A percentile compares a stretch with the other conserved stretches of the same genome.
These are phyloP conservation scores for Morone chrysops DNA, from an alignment of 2,113 vertebrate genomes.

Conservation along the genomic window DNA sequence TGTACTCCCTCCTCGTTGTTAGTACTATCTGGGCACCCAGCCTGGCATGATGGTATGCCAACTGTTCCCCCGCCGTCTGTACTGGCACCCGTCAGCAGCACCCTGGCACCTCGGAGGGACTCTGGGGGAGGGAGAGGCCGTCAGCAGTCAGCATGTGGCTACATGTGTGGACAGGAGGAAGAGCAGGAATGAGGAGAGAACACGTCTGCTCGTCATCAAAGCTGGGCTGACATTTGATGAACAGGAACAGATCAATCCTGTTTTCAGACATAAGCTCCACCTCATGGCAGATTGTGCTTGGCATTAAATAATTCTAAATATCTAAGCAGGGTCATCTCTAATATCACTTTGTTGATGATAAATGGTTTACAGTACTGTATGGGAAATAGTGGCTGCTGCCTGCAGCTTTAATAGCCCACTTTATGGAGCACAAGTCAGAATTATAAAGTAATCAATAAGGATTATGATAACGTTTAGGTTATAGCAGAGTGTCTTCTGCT, in stretches of 20 bases:
- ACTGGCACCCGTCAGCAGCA: constrained; percentile 83
- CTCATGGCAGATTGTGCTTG: constrained; percentile 34
- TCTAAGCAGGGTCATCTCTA: constrained; percentile 31
- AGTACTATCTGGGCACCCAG: constrained; percentile 85
- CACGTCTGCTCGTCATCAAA: constrained; percentile 45
- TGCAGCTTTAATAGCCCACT: background rate
- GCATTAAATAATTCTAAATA: constrained; percentile 32
- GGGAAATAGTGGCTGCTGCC: background rate
- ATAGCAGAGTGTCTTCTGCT: background rate
- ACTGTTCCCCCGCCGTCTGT: constrained; percentile 88
- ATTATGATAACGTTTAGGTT: constrained; percentile 9
- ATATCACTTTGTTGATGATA: background rate
- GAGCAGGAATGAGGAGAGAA: constrained; percentile 48
- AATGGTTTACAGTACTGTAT: background rate
- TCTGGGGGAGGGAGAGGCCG: constrained; percentile 68
- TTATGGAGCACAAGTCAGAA: background rate
- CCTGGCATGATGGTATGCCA: constrained; percentile 85
- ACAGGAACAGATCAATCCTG: constrained; percentile 18
- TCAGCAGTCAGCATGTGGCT: constrained; percentile 64
- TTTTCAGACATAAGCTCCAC: constrained; percentile 39
- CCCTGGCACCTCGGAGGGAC: constrained; percentile 77
- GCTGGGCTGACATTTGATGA: constrained; percentile 45
- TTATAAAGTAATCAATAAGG: constrained; percentile 10
- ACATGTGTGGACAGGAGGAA: constrained; percentile 52
- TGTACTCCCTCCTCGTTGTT: constrained; percentile 81